Conservation (phyloP, 1,140 invertebrate species). For the Schlechtendalia chinensis region DNA sequence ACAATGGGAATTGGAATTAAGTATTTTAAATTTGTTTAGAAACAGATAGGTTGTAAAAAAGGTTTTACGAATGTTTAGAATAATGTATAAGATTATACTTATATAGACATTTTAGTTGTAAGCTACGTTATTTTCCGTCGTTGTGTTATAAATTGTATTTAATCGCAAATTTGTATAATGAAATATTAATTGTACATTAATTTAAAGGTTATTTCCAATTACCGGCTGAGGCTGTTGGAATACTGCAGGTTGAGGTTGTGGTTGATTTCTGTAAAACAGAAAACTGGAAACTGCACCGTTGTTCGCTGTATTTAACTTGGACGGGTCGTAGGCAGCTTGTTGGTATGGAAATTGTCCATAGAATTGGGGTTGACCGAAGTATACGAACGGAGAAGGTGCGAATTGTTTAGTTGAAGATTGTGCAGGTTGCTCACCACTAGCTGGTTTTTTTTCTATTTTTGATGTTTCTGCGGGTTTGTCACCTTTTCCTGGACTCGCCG, state of each 20-base stretch:
- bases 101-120: background rate
- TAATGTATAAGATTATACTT: background rate
- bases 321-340: conserved; percentile 1
- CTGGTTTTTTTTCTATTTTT: background rate
- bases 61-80: background rate
- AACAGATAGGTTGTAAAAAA: no score
- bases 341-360: conserved; percentile 17
- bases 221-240: conserved; percentile 25
- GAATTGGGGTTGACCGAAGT: conserved; percentile 35
- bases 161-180: no score
- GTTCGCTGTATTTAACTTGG: background rate
- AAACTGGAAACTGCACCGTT: conserved; percentile 46
- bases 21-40: no score
- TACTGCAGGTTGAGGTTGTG: background rate
- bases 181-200: background rate
- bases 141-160: no score
- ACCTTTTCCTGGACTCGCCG: background rate
- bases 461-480: background rate
- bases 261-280: conserved; percentile 31
- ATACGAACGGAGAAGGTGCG: background rate
- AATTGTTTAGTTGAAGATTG: background rate
- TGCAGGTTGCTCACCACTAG: background rate
- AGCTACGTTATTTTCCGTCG: background rate
- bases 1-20: background rate
- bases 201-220: background rate